Evolutionary conservation across 1,140 invertebrate species (phyloP), one percentile per base, ranked within the genome.

Genomic region (Danaus melanippus): DNA sequence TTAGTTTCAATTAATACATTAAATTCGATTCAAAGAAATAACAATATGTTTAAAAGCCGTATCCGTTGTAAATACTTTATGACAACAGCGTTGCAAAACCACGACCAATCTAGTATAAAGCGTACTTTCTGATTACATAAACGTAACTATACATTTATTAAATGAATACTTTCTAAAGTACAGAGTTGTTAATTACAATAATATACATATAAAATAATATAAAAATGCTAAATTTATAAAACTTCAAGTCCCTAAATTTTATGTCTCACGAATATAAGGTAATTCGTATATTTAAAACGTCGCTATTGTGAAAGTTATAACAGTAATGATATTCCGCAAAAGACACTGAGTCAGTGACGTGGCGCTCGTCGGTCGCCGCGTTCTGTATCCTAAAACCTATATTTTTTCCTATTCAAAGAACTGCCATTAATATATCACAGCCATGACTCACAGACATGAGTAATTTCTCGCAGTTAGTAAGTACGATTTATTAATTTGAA

Each of bases 301-400:
- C 46, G 60, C 46, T 58, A 63, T 73, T 61, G 64, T 62, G 70
- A 74, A 74, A 71, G 68, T 73, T 53, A 45, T 55, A 52, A 63
- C 50, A 55, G 46, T 42, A 50, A 56, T 53, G 54, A 45, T 51
- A 47, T 40, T 64, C 48, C 50, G 56, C 39, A 42, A 62, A 43
- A 32, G 21, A 32, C 21, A 43, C 50, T 74, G 68, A 74, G 62
- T 71, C 71, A 71, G 62, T 64, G 56, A 52, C 53, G 56, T 52
- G 61, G 66, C 66, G 57, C 60, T 43, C 59, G 64, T 39, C 56
- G 45, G 49, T 63, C 63, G 65, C 58, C 58, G 67, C 58, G 58
- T 61, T 56, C 60, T 60, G 59, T 61, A 54, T 55, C 58, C 58
- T 52, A 53, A 54, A 57, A 53, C 48, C 54, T 46, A 40, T 47